Conservation (phyloP, 1,140 invertebrate genomes). For the Macrosteles quadrilineatus region DNA sequence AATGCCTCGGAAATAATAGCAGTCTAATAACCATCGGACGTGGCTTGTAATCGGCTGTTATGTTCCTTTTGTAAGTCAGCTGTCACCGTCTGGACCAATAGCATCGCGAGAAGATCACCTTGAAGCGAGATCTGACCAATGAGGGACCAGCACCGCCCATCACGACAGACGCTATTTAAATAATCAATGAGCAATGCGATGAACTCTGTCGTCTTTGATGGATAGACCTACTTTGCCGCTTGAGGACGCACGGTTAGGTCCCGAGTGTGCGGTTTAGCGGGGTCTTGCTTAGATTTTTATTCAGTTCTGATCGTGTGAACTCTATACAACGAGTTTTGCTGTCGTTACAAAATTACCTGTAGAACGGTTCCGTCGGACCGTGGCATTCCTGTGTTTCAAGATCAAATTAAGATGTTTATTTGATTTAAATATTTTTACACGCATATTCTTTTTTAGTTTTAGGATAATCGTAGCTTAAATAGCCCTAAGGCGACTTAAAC, state of each 20-base stretch:
- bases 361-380: no score
- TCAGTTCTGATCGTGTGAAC: no score
- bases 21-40: conserved; percentile 6
- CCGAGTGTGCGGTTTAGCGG: conserved; percentile 1
- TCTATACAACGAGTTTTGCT: no score
- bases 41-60: neutral
- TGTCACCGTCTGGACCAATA: conserved; percentile 2
- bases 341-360: no score
- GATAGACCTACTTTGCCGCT: neutral
- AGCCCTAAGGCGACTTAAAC: no score
- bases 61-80: neutral
- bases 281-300: neutral
- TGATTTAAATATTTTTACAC: no score
- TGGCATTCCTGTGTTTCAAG: no score
- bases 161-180: conserved; percentile 22
- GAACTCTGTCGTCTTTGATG: conserved; percentile 22
- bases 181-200: conserved; percentile 28
- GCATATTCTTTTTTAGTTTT: no score
- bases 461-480: no score
- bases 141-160: conserved; percentile 1
- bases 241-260: conserved; percentile 17
- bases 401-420: no score
- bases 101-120: conserved; percentile 10
- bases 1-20: conserved; percentile 11
- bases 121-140: conserved; percentile 16